These are phyloP conservation scores for Habropoda laboriosa DNA, from an alignment of 1,140 invertebrate species.

Conservation along the genomic window DNA sequence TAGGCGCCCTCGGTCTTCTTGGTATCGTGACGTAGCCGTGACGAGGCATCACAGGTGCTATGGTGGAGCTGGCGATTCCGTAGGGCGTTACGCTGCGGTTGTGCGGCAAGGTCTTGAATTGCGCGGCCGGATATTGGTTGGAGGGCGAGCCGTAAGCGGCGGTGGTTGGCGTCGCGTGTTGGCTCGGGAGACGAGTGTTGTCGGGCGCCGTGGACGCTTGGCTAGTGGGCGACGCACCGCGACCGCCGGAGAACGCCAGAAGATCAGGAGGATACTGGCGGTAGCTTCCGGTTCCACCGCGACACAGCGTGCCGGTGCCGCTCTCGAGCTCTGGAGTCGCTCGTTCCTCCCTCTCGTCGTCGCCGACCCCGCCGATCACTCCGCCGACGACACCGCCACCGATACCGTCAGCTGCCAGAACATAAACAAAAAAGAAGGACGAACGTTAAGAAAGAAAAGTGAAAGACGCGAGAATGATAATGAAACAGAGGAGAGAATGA, in stretches of 20 bases:
- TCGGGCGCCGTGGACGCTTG: slow-evolving; percentile 90
- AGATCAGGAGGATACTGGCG: slow-evolving; percentile 90
- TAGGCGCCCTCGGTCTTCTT: slow-evolving; percentile 89
- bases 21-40: slow-evolving; percentile 93
- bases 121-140: slow-evolving; percentile 77
- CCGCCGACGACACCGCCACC: slow-evolving; percentile 69
- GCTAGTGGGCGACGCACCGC: slow-evolving; percentile 83
- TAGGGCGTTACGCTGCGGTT: slow-evolving; percentile 89
- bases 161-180: slow-evolving; percentile 81
- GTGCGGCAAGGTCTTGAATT: slow-evolving; percentile 88
- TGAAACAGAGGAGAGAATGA: not conserved
- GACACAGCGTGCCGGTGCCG: slow-evolving; percentile 75
- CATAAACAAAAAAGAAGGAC: slow-evolving; percentile 65
- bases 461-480: slow-evolving; percentile 10
- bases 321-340: slow-evolving; percentile 77
- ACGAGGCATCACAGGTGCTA: slow-evolving; percentile 85
- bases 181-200: slow-evolving; percentile 81
- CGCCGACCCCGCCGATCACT: slow-evolving; percentile 61
- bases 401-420: slow-evolving; percentile 75
- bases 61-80: slow-evolving; percentile 80
- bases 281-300: slow-evolving; percentile 78
- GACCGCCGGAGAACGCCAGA: slow-evolving; percentile 87
- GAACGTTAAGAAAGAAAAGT: slow-evolving; percentile 68
- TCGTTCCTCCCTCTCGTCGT: slow-evolving; percentile 68
- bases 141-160: slow-evolving; percentile 70